These are phyloP conservation scores for Scaptomyza reducta DNA, from an alignment of 2,888 invertebrate genomes.

Conservation along the genomic window DNA sequence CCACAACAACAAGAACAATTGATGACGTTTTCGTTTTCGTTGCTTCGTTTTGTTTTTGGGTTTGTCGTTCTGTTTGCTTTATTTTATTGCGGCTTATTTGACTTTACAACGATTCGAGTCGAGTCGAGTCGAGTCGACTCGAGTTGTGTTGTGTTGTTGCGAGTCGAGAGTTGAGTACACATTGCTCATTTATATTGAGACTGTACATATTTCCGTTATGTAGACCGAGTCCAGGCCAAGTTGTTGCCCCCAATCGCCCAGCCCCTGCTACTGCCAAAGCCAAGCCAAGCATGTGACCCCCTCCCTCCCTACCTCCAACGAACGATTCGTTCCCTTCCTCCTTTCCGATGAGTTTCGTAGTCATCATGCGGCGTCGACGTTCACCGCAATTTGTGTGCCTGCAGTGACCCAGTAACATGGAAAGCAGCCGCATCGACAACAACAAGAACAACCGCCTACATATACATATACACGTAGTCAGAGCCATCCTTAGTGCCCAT, in stretches of 20 bases:
- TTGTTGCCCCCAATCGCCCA: not conserved
- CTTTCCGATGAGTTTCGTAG: conserved; percentile 14
- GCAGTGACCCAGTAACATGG: conserved; percentile 80
- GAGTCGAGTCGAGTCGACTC: not conserved
- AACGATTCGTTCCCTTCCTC: no score
- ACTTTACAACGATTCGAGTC: conserved; percentile 35
- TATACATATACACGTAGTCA: conserved; percentile 4
- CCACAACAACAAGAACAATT: conserved; percentile 43
- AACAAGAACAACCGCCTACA: conserved; percentile 24
- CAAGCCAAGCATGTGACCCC: conserved; percentile 7
- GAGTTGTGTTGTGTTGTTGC: not conserved
- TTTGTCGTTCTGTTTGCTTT: conserved; percentile 41
- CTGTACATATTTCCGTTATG: conserved; percentile 56
- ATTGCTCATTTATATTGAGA: conserved; percentile 77
- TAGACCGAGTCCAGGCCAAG: conserved; percentile 39
- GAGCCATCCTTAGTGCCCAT: conserved; percentile 19
- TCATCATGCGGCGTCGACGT: conserved; percentile 61
- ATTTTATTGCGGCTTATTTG: conserved; percentile 75
- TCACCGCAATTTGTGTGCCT: conserved; percentile 80
- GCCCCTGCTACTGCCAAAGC: not conserved
- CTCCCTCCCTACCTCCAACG: not conserved
- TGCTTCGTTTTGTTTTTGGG: conserved; percentile 28
- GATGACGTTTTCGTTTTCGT: conserved; percentile 32
- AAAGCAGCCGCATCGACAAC: conserved; percentile 72
- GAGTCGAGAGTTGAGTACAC: conserved; percentile 35